Percentiles rank a stretch among this genome's conserved stretches.
Evolutionary conservation across 2,888 invertebrate genomes (phyloP).

Genomic region (Metellina segmentata): DNA sequence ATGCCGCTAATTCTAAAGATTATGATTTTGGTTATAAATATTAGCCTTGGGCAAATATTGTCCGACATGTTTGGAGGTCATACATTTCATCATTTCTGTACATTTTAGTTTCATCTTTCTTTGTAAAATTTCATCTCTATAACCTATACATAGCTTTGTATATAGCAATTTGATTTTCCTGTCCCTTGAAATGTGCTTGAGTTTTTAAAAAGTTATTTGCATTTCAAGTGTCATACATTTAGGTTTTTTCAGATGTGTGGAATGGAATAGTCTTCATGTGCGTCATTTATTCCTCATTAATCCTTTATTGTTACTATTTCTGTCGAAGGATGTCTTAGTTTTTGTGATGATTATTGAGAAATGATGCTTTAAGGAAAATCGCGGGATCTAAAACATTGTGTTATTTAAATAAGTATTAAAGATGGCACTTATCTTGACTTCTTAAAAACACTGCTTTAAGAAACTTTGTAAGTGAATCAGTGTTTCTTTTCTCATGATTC

Average conservation of each 20-base stretch:
- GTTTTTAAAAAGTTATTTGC: constrained; percentile 23
- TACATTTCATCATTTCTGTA: constrained; percentile 64
- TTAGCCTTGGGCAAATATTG: background rate
- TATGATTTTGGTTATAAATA: background rate
- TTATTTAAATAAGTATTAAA: too few species aligned
- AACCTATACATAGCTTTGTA: constrained; percentile 65
- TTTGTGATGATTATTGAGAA: background rate
- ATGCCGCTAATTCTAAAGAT: background rate
- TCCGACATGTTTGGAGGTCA: constrained; percentile 1
- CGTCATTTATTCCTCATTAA: too few species aligned
- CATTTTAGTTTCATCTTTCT: constrained; percentile 73
- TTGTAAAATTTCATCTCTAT: constrained; percentile 69
- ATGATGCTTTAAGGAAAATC: background rate
- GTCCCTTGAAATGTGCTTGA: constrained; percentile 39
- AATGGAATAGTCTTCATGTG: background rate
- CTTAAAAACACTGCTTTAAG: background rate
- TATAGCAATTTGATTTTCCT: constrained; percentile 59
- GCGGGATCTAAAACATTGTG: too few species aligned
- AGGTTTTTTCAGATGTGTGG: background rate
- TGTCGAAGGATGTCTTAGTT: background rate
- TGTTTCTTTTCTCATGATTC: too few species aligned
- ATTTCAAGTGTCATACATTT: background rate
- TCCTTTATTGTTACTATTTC: background rate
- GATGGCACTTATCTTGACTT: background rate
- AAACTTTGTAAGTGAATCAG: background rate